Percentiles rank a stretch among this genome's conserved stretches.
These are phyloP conservation scores for Saccopteryx bilineata DNA, from an alignment of 2,113 vertebrate genomes.

Conservation along the genomic window DNA sequence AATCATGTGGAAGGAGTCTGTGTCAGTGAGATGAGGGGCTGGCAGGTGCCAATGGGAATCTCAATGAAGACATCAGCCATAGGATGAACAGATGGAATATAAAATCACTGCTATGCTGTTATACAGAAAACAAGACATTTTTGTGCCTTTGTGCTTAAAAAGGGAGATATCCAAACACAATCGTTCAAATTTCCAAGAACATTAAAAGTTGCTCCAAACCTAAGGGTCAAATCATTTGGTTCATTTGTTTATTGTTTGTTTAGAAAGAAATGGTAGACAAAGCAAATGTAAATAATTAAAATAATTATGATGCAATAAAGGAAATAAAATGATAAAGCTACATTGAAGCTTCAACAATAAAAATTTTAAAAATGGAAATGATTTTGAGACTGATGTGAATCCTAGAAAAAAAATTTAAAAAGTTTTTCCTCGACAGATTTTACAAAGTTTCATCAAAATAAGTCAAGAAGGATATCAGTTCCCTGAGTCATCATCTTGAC, in stretches of 20 bases:
- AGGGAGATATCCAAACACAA: neutral
- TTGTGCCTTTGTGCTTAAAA: neutral
- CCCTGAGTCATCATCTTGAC: neutral
- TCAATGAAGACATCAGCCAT: neutral
- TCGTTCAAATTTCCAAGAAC: neutral
- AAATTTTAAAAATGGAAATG: neutral
- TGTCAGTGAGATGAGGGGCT: neutral
- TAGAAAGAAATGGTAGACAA: neutral
- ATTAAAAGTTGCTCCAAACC: neutral
- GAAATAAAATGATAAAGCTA: neutral
- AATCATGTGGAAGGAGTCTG: accelerated
- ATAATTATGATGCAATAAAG: neutral
- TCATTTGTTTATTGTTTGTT: neutral
- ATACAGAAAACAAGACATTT: neutral
- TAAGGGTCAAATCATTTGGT: conserved; percentile 2
- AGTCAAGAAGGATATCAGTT: conserved; percentile 52
- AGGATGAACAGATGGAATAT: neutral
- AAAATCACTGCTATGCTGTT: neutral
- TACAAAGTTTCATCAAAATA: conserved; percentile 66
- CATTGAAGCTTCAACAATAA: conserved; percentile 43
- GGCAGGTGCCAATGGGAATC: too few species aligned
- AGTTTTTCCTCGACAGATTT: conserved; percentile 19
- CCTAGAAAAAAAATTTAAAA: conserved; percentile 32
- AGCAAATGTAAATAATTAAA: neutral
- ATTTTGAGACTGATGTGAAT: conserved; percentile 25